These are phyloP conservation scores for Actinostola sp. DNA, from an alignment of 92 coral and sea anemone genomes.

Conservation along the genomic window DNA sequence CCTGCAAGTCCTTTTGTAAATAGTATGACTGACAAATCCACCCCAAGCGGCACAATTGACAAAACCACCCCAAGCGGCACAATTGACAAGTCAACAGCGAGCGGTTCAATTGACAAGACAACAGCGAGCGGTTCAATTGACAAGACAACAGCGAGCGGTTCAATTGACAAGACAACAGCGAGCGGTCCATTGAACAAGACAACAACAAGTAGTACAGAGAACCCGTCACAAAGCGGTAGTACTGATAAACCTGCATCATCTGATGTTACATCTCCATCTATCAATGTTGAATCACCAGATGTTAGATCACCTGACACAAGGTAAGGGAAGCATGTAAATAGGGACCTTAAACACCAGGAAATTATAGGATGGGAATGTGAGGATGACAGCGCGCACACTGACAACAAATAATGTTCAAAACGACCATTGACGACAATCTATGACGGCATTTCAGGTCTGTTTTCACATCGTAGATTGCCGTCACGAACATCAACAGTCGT, in stretches of 20 bases:
- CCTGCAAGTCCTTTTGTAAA: slow-evolving; percentile 77
- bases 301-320: slow-evolving; percentile 30
- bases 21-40: slow-evolving; percentile 18
- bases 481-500: too few species aligned
- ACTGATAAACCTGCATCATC: slow-evolving; percentile 3
- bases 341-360: too few species aligned
- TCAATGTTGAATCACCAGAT: slow-evolving; percentile 7
- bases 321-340: not conserved
- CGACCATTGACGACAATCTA: too few species aligned
- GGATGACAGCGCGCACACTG: too few species aligned
- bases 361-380: too few species aligned
- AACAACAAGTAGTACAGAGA: slow-evolving; percentile 1
- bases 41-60: slow-evolving; percentile 5
- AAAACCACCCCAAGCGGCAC: not conserved
- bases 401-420: too few species aligned
- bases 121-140: slow-evolving; percentile 5
- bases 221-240: not conserved
- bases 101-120: not conserved
- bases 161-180: slow-evolving; percentile 17
- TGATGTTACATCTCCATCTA: slow-evolving; percentile 3
- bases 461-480: too few species aligned
- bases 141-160: slow-evolving; percentile 3
- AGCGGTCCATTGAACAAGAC: slow-evolving; percentile 1
- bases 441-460: too few species aligned
- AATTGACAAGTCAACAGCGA: not conserved